Percentiles rank a stretch among this genome's conserved stretches.
Evolutionary conservation across 2,888 invertebrate genomes (phyloP).

Genomic region (Escarpia spicata): DNA sequence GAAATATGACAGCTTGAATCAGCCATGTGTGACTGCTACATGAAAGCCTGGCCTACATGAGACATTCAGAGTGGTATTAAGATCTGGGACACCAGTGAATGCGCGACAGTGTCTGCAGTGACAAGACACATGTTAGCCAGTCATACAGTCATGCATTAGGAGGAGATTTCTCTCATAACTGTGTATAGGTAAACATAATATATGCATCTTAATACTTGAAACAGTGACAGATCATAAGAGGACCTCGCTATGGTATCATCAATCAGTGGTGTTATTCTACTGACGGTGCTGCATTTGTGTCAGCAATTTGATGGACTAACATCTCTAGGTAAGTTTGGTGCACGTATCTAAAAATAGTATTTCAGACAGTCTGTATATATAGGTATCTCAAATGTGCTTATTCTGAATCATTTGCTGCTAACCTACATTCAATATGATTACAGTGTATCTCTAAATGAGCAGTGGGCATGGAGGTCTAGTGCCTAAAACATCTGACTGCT

Average conservation of each 20-base stretch:
- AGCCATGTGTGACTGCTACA: neutral
- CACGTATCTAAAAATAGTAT: neutral
- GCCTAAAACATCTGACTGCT: no score
- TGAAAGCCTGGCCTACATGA: neutral
- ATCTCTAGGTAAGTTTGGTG: neutral
- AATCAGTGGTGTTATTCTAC: neutral
- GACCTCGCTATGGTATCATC: neutral
- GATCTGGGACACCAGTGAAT: neutral
- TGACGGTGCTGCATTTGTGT: neutral
- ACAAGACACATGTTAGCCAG: neutral
- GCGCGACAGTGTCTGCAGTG: neutral
- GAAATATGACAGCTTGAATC: neutral
- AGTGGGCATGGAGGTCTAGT: neutral
- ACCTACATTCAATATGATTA: neutral
- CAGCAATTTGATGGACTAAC: neutral
- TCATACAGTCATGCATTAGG: neutral
- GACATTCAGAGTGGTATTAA: neutral
- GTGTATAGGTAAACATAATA: neutral
- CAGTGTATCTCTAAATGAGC: neutral
- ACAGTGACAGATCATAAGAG: neutral
- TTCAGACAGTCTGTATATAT: neutral
- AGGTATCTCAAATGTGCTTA: neutral
- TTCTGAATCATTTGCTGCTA: neutral
- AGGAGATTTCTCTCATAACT: neutral
- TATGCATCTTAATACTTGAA: neutral